Percentiles rank a stretch among this genome's conserved stretches.
phyloP scores from a whole-genome alignment of 30 jellyfish, hydroid and myxozoan species.

The Cassiopea xamachana region DNA sequence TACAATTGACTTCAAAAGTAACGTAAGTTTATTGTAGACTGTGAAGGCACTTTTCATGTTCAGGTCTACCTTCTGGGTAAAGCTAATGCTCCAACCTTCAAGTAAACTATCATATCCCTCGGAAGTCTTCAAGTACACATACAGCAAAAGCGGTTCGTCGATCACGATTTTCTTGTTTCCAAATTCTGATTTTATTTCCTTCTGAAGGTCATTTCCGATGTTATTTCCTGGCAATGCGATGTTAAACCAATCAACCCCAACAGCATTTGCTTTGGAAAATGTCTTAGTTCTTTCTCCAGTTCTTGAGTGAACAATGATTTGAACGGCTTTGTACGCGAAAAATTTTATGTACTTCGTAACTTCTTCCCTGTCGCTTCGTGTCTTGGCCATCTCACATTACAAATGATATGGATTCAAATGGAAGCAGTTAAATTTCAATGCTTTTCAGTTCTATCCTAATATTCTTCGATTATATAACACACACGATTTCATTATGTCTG shows the following conservation, averaged over 20 bases:
- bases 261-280: constrained; percentile 82
- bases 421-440: no score
- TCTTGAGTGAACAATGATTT: constrained; percentile 83
- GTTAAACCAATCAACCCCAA: constrained; percentile 97
- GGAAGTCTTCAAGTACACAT: constrained; percentile 75
- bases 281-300: constrained; percentile 81
- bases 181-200: constrained; percentile 71
- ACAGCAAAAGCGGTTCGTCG: constrained; percentile 73
- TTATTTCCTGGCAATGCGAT: constrained; percentile 76
- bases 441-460: no score
- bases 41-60: constrained; percentile 64
- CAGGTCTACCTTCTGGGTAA: constrained; percentile 53
- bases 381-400: neutral
- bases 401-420: neutral
- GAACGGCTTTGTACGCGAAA: constrained; percentile 81
- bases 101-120: constrained; percentile 84
- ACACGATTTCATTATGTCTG: neutral
- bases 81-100: constrained; percentile 86
- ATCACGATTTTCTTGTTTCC: constrained; percentile 72
- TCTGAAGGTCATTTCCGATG: constrained; percentile 63
- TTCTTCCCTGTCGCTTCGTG: constrained; percentile 52
- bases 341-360: constrained; percentile 88
- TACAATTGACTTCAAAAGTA: constrained; percentile 82
- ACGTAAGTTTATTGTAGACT: constrained; percentile 84
- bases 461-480: neutral